Base-by-base conservation (phyloP, 2,888 invertebrate species). In the Deladenus siricidicola region DNA sequence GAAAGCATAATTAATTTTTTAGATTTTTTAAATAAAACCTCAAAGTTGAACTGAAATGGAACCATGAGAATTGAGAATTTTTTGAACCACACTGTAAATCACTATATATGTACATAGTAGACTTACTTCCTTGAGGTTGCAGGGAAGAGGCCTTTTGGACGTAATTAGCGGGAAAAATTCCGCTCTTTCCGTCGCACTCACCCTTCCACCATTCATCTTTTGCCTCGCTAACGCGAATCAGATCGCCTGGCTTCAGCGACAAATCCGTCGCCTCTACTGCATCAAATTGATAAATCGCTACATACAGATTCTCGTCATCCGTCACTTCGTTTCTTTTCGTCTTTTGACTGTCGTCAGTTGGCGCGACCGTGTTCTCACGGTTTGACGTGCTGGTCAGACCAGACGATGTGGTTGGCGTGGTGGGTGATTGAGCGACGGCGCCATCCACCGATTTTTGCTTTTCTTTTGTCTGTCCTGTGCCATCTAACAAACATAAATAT, bases 151-250 rank as follows among this genome's bases (percentile, higher is more conserved):
- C 49, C 49, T 68, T 70, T 56, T 73, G 79, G n/a, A 84, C 96
- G 82, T 96, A 98, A 84, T 93, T 96, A 1, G 90, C 91, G 0
- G 98, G 98, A 82, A 98, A 98, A 70, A 96, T 91, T 58, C 98
- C 98, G 10, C 85, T 85, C 66, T 86, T 85, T 72, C 86, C 84
- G 44, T 87, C 89, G 69, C 90, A 85, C 8, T 47, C 85, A 29
- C 96, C 96, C 3, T 93, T 93, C 96, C 96, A 98, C 96, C 96
- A 98, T 79, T 96, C 94, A 0, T 92, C 94, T 64, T 94, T 92
- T 65, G 88, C 86, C 66, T 90, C 87, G 43, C 86, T 85, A 1
- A 98, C 92, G 70, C 86, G 84, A 61, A 98, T 88, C 71, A 70
- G 64, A 30, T 74, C 94, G 0, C 92, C 85, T 66, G 84, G 84